Base-by-base conservation (phyloP, 1,140 invertebrate species). In the Leptinotarsa undecemlineata region DNA sequence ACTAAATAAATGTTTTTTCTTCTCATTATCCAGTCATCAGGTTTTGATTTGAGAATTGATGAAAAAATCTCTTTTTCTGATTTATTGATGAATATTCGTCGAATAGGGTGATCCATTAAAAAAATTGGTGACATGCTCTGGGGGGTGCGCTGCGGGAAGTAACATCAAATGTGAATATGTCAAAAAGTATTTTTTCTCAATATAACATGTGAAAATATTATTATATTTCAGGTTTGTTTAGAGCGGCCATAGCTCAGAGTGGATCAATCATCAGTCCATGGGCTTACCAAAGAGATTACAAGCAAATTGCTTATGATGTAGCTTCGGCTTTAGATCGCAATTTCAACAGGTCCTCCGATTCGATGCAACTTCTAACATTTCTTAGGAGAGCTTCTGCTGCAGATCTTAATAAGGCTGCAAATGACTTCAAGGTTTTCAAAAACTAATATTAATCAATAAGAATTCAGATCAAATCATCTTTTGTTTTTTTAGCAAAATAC, bases 191-290 rank as follows among this genome's bases (percentile, higher is more conserved):
- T 33, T 33, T 33, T 33, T 33, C 33, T 33, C 0, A 33, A 8
- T 33, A 33, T 6, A 33, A 33, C 2, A 33, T 33, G 33, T 8
- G 33, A 33, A 33, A 57, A n/a, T 13, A 14, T 5, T 57, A 4
- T n/a, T 57, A 14, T 14, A 57, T 57, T 57, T 57, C 26, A 77
- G 76, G 76, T 23, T 67, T 78, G 71, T 75, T 78, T 48, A 62
- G 71, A n/a, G 74, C 48, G 5, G 74, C 71, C 8, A 78, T 78
- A 57, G 51, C 33, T 4, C 51, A 78, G 73, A 75, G 74, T 62
- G 76, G 71, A n/a, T 71, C 71, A 13, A 26, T 67, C 5, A 62
- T 77, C 6, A 48, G 64, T 20, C 71, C 74, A 17, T 75, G 67
- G 64, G 64, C 62, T 23, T 75, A 75, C 64, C 74, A 75, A 57